Percentiles rank a stretch among this genome's conserved stretches.
These are phyloP conservation scores for Lagenorhynchus albirostris DNA, from an alignment of 2,113 vertebrate genomes.

Conservation along the genomic window DNA sequence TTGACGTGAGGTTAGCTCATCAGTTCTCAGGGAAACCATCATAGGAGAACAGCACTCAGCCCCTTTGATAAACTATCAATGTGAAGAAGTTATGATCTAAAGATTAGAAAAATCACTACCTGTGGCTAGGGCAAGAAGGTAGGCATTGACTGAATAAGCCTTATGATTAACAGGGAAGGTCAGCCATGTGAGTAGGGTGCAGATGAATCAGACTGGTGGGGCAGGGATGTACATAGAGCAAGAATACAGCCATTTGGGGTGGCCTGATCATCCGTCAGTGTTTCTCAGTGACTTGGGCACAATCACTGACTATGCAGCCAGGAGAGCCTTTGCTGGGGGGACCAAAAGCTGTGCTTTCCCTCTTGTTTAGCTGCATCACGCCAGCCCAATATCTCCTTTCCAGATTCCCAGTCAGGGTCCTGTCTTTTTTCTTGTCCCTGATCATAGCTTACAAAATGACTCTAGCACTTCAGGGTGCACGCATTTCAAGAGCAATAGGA, in stretches of 20 bases:
- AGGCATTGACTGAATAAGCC: neutral
- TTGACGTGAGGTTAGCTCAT: neutral
- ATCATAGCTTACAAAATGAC: neutral
- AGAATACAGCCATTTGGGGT: neutral
- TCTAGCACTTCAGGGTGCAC: neutral
- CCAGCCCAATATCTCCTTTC: neutral
- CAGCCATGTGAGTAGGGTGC: neutral
- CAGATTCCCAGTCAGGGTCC: neutral
- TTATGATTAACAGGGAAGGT: neutral
- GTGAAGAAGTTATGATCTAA: neutral
- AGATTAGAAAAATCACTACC: neutral
- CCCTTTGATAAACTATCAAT: neutral
- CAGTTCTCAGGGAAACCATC: neutral
- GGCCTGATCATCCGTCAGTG: neutral
- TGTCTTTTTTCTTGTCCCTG: neutral
- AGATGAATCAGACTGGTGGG: neutral
- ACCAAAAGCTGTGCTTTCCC: neutral
- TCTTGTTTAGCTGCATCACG: neutral
- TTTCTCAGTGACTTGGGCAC: neutral
- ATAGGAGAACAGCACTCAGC: neutral
- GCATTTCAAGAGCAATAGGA: neutral
- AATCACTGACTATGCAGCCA: neutral
- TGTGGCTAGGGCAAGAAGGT: neutral
- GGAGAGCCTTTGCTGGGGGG: neutral
- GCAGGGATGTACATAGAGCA: neutral